Evolutionary conservation across 2,797 vertebrate species (phyloP).

Genomic region (Gephyroberyx darwinii): DNA sequence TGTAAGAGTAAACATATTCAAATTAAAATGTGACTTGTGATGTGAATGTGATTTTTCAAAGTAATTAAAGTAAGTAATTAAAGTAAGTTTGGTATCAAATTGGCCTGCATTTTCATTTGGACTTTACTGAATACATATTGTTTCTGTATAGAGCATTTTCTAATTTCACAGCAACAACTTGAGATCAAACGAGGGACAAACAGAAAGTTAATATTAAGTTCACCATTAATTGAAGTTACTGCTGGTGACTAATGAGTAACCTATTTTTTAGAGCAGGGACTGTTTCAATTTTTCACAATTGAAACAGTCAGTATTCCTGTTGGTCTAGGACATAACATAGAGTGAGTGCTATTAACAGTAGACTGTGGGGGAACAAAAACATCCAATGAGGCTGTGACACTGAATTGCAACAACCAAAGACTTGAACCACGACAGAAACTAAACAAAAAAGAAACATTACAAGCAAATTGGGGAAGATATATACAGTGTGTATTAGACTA

Average conservation of each 20-base stretch:
- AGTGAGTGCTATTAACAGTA: no score
- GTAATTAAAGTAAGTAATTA: not conserved
- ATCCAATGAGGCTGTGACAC: no score
- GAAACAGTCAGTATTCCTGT: no score
- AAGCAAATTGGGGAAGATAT: not conserved
- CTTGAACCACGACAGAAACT: not conserved
- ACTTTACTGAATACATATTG: not conserved
- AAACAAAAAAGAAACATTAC: conserved; percentile 1
- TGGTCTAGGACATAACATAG: no score
- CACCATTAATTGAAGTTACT: not conserved
- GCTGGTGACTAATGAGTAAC: no score
- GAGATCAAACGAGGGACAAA: conserved; percentile 2
- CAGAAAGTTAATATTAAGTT: not conserved
- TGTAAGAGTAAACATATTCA: no score
- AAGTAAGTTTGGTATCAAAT: not conserved
- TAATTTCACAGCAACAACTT: not conserved
- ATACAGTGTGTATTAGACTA: conserved; percentile 38
- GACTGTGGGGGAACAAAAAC: no score
- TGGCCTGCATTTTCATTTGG: not conserved
- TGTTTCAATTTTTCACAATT: no score
- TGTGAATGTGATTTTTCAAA: not conserved
- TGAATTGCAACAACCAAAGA: not conserved
- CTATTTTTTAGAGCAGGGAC: no score
- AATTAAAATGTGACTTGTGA: no score
- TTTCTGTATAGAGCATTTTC: not conserved